Evolutionary conservation across 2,888 invertebrate genomes (phyloP), one percentile per base, ranked within the genome.

Genomic region (Bibio marci): DNA sequence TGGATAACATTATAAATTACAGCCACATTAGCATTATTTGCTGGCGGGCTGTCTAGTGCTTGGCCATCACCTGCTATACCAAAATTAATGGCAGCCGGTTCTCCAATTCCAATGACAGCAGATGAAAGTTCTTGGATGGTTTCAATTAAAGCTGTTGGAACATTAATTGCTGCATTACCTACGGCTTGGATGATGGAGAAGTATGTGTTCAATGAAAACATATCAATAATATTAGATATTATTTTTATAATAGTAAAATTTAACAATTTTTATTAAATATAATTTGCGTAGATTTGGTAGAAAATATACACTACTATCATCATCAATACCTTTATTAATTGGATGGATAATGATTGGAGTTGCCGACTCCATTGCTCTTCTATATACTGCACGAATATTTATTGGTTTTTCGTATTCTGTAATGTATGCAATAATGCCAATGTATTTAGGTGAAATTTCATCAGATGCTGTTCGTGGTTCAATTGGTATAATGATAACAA

Each of bases 281-380:
- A n/a, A n/a, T n/a, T n/a, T n/a, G n/a, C n/a, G n/a, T 46, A 62
- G 66, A 43, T 64, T 76, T 41, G 79, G 79, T 13, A 65, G 76
- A 5, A 77, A 77, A 55, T 65, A 61, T 46, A 71, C 73, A 1
- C 63, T 77, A 0, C 58, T 76, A 10, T 54, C 71, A 12, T 67
- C 73, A 1, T 63, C 72, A 1, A 52, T 74, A 2, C 73, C 76
- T 0, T 68, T 73, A 49, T 68, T 72, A 45, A 49, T 70, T 12
- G 70, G 75, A 30, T 78, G 77, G 76, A 58, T 76, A 37, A 61
- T 75, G 40, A 68, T 76, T 40, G 70, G 73, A 53, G 54, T 70
- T 37, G 73, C 75, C 1, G 59, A 60, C 46, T 66, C 65, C 33
- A 67, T 72, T 1, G 62, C 67, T 14, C 62, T 68, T 12, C 64